Evolutionary conservation across 2,797 vertebrate genomes (phyloP).

Genomic region (Microctenopoma lineatum): DNA sequence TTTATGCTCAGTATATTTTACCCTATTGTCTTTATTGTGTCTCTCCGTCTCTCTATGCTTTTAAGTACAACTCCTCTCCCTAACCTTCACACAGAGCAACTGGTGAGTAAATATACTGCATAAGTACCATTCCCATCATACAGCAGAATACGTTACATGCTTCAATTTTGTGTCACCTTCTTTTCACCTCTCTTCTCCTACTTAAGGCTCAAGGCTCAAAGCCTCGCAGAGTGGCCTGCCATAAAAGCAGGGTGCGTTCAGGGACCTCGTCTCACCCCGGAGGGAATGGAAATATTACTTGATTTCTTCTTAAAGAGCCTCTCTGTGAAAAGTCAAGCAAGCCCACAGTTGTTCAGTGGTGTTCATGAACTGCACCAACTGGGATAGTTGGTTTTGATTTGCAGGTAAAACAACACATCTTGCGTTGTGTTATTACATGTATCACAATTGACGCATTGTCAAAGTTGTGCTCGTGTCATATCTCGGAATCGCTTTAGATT

Average conservation of each 20-base stretch:
- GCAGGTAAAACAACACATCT: background rate
- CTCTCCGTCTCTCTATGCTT: conserved; percentile 5
- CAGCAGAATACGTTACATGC: conserved; percentile 36
- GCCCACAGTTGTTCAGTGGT: conserved; percentile 60
- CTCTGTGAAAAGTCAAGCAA: conserved; percentile 51
- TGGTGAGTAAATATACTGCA: conserved; percentile 20
- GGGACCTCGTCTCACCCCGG: conserved; percentile 52
- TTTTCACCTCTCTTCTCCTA: conserved; percentile 39
- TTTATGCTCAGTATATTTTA: conserved; percentile 10
- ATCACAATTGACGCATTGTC: background rate
- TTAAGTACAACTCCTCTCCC: background rate
- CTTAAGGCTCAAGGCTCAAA: conserved; percentile 8
- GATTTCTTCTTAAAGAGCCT: conserved; percentile 68
- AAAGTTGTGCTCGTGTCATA: background rate
- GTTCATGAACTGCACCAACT: conserved; percentile 11
- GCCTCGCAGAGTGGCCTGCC: conserved; percentile 50
- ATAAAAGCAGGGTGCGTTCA: conserved; percentile 64
- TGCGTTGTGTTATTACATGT: background rate
- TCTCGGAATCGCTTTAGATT: no score
- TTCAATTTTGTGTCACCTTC: conserved; percentile 29
- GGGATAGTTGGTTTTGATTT: conserved; percentile 43
- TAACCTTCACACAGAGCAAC: conserved; percentile 25
- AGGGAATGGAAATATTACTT: conserved; percentile 69
- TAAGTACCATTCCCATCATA: conserved; percentile 44
- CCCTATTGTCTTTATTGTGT: background rate